Evolutionary conservation across 2,113 vertebrate species (phyloP).

Genomic region (Silurus meridionalis): DNA sequence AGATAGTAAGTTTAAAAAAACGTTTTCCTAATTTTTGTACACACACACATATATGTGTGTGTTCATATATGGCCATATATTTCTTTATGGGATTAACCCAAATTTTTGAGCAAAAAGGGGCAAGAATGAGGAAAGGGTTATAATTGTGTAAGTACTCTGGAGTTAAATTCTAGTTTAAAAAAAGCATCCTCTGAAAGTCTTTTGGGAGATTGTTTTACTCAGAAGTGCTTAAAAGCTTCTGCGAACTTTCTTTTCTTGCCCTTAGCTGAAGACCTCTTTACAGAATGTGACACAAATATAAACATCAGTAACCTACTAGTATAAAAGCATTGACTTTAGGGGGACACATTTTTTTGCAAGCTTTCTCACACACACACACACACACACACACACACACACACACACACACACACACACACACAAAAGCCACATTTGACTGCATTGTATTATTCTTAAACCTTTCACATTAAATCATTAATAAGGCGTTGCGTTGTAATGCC

Average conservation of each 20-base stretch:
- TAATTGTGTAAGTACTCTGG: constrained; percentile 72
- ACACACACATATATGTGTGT: no score
- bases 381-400: constrained; percentile 57
- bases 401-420: constrained; percentile 50
- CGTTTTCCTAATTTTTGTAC: no score
- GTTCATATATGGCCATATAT: no score
- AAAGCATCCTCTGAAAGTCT: constrained; percentile 65
- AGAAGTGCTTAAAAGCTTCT: constrained; percentile 77
- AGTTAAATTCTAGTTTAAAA: constrained; percentile 62
- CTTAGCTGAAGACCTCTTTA: constrained; percentile 68
- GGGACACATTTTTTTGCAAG: constrained; percentile 28
- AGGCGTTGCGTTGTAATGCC: constrained; percentile 61
- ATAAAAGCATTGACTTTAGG: constrained; percentile 70
- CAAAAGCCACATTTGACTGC: constrained; percentile 54
- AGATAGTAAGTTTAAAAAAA: no score
- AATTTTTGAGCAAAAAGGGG: constrained; percentile 34
- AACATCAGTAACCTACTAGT: constrained; percentile 50
- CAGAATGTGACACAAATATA: constrained; percentile 66
- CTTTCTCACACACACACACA: background rate
- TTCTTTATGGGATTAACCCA: no score
- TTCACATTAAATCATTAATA: constrained; percentile 66
- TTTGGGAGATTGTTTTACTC: constrained; percentile 71
- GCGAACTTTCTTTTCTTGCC: constrained; percentile 67
- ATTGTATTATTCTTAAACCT: constrained; percentile 29
- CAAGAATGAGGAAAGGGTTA: constrained; percentile 41